These are phyloP conservation scores for Gandaritis pyraliata DNA, from an alignment of 2,888 invertebrate genomes.

Conservation along the genomic window DNA sequence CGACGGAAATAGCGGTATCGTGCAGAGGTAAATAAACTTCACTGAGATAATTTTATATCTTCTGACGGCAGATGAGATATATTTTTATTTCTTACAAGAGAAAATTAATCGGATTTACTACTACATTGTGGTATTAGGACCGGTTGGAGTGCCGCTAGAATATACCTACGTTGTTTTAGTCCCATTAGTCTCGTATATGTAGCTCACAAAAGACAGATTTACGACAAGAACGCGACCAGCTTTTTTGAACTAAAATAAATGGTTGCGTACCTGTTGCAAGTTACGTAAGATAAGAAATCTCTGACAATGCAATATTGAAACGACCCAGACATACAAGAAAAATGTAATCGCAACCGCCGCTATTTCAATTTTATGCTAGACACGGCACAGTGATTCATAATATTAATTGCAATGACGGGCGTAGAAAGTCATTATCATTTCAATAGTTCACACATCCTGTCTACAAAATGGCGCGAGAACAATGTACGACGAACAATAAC, in stretches of 20 bases:
- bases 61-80: background rate
- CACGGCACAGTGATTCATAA: constrained; percentile 30
- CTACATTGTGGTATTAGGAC: too few species aligned
- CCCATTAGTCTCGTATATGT: too few species aligned
- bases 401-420: constrained; percentile 21
- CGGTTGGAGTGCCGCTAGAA: too few species aligned
- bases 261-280: too few species aligned
- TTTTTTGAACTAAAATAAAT: too few species aligned
- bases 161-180: too few species aligned
- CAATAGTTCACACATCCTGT: constrained; percentile 31
- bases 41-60: constrained; percentile 2
- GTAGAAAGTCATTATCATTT: constrained; percentile 39
- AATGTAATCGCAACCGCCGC: background rate
- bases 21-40: constrained; percentile 9
- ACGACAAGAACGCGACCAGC: too few species aligned
- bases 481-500: constrained; percentile 25
- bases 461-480: constrained; percentile 28
- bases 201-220: too few species aligned
- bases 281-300: too few species aligned
- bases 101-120: background rate
- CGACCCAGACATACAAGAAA: too few species aligned
- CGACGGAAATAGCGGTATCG: constrained; percentile 13
- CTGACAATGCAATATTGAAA: too few species aligned
- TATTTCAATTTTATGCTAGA: constrained; percentile 1
- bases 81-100: background rate